Evolutionary conservation across 2,888 invertebrate species (phyloP).

Genomic region (Coenonympha arcania): DNA sequence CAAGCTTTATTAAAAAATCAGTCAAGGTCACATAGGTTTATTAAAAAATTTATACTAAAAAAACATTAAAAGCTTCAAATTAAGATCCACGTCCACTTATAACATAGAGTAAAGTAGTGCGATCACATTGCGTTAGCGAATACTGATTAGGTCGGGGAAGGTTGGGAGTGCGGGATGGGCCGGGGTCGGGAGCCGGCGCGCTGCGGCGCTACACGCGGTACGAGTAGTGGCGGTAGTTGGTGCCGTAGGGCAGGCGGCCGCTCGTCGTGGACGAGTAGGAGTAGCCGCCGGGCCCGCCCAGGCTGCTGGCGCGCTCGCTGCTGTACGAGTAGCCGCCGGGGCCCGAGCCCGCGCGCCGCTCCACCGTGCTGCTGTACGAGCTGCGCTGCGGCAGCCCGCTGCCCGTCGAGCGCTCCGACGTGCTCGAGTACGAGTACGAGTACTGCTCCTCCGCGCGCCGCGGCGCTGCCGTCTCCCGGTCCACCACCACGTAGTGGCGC

Average conservation of each 20-base stretch:
- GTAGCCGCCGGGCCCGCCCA: conserved; percentile 87
- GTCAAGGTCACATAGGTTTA: conserved; percentile 62
- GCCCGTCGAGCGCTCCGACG: conserved; percentile 70
- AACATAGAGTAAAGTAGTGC: conserved; percentile 56
- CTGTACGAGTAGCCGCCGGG: conserved; percentile 85
- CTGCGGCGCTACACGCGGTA: conserved; percentile 83
- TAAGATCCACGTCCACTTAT: conserved; percentile 59
- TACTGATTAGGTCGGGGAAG: conserved; percentile 60
- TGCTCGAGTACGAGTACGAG: conserved; percentile 86
- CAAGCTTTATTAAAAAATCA: conserved; percentile 73
- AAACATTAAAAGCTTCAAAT: conserved; percentile 51
- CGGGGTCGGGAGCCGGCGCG: conserved; percentile 35
- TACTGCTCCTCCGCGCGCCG: conserved; percentile 86
- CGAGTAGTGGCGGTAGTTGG: conserved; percentile 87
- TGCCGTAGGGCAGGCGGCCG: conserved; percentile 88
- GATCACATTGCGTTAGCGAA: conserved; percentile 67
- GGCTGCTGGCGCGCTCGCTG: conserved; percentile 81
- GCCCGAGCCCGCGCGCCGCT: conserved; percentile 79
- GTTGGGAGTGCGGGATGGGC: conserved; percentile 37
- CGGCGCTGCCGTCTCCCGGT: conserved; percentile 80
- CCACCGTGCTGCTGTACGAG: conserved; percentile 79
- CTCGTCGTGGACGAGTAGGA: conserved; percentile 85
- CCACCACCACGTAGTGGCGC: conserved; percentile 90
- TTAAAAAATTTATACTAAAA: conserved; percentile 47
- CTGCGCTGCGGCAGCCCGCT: conserved; percentile 74